Evolutionary conservation across 2,797 vertebrate genomes (phyloP).

Genomic region (Heliangelus exortis): DNA sequence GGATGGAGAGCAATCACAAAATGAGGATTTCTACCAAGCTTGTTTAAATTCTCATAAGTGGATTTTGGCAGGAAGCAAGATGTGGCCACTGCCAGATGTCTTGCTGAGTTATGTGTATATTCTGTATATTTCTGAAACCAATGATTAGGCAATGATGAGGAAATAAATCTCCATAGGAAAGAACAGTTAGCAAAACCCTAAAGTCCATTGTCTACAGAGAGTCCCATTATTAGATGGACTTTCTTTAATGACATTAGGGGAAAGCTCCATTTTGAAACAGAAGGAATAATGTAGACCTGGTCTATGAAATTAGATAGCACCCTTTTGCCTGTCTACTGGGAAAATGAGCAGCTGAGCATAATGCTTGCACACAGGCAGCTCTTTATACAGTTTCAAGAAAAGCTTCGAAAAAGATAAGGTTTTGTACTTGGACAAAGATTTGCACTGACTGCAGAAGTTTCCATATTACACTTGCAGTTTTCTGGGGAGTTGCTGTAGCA

Average conservation of each 20-base stretch:
- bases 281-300: neutral
- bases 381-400: neutral
- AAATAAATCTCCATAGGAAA: neutral
- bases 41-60: neutral
- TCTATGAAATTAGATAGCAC: neutral
- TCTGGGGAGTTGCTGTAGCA: rapidly evolving
- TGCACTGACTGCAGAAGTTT: neutral
- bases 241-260: neutral
- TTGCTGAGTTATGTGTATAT: neutral
- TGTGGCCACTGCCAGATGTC: neutral
- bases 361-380: neutral
- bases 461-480: neutral
- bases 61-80: constrained; percentile 21
- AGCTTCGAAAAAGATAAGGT: constrained; percentile 2
- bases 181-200: neutral
- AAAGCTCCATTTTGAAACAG: neutral
- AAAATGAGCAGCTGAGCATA: constrained; percentile 27
- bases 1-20: constrained; percentile 12
- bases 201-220: neutral
- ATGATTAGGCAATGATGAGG: neutral
- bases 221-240: neutral
- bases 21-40: neutral
- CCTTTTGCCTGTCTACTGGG: neutral
- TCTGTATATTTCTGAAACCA: neutral
- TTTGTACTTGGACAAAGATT: neutral